Conservation (phyloP, 2,888 invertebrate species). For the Crioceris asparagi region DNA sequence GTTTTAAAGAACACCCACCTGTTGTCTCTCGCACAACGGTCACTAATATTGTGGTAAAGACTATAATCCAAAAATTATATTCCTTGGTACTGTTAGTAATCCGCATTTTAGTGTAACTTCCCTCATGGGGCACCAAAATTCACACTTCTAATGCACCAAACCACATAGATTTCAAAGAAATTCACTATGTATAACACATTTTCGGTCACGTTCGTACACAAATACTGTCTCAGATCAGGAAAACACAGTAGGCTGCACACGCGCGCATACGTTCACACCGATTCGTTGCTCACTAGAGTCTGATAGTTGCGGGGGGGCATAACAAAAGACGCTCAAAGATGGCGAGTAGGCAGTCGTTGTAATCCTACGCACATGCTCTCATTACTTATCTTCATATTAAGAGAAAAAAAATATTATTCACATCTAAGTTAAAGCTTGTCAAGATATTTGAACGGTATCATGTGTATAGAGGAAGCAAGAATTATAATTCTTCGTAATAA, state of each 20-base stretch:
- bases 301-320: conserved; percentile 28
- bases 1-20: no score
- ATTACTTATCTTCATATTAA: no score
- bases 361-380: conserved; percentile 30
- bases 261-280: conserved; percentile 22
- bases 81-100: conserved; percentile 54
- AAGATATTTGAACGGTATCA: no score
- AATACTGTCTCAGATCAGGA: conserved; percentile 16
- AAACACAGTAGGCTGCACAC: conserved; percentile 16
- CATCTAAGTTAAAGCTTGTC: neutral
- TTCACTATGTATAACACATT: conserved; percentile 29
- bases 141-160: conserved; percentile 21
- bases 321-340: conserved; percentile 34
- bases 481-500: no score
- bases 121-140: conserved; percentile 37
- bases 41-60: conserved; percentile 41
- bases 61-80: conserved; percentile 53
- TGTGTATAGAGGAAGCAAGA: no score
- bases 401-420: neutral
- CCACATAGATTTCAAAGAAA: conserved; percentile 11
- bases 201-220: conserved; percentile 15
- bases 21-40: conserved; percentile 45
- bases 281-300: conserved; percentile 24
- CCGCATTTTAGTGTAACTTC: conserved; percentile 48
- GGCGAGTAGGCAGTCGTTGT: conserved; percentile 29